Conservation (phyloP, 2,113 vertebrate species). For the Nerophis lumbriciformis region DNA sequence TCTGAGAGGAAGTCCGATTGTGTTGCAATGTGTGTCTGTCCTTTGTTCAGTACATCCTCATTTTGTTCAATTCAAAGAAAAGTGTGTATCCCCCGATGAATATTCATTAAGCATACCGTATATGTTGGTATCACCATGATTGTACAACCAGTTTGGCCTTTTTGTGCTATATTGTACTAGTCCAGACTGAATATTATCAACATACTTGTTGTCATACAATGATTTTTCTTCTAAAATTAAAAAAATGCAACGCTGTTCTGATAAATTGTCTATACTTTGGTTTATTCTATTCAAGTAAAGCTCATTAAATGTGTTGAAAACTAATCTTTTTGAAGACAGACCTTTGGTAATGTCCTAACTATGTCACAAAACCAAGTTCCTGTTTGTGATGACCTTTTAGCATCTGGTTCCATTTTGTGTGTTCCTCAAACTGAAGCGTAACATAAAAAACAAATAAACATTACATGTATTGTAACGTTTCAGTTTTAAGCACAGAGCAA, state of each 20-base stretch:
- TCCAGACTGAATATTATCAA: too few relatives aligned
- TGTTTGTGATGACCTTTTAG: neutral
- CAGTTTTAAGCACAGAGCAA: neutral
- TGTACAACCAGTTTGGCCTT: too few relatives aligned
- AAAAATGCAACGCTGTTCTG: too few relatives aligned
- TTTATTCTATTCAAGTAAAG: too few relatives aligned
- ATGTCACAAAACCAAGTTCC: neutral
- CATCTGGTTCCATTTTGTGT: neutral
- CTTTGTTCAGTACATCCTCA: slow-evolving; percentile 1
- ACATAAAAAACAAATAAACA: neutral
- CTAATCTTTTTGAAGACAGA: too few relatives aligned
- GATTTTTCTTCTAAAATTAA: too few relatives aligned
- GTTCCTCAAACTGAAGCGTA: neutral
- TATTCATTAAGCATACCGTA: too few relatives aligned
- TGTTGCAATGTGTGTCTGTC: slow-evolving; percentile 40
- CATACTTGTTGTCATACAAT: too few relatives aligned
- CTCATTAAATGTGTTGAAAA: neutral
- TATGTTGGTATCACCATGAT: too few relatives aligned
- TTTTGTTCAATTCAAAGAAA: neutral
- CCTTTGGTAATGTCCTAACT: neutral
- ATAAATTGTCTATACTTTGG: too few relatives aligned
- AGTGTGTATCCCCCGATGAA: neutral
- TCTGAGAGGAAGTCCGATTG: slow-evolving; percentile 37
- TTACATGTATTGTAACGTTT: neutral
- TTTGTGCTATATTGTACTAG: slow-evolving; percentile 1